A percentile compares a stretch with the other conserved stretches of the same genome.
Conservation (phyloP, 2,797 vertebrate genomes). For the Amniataba percoides region DNA sequence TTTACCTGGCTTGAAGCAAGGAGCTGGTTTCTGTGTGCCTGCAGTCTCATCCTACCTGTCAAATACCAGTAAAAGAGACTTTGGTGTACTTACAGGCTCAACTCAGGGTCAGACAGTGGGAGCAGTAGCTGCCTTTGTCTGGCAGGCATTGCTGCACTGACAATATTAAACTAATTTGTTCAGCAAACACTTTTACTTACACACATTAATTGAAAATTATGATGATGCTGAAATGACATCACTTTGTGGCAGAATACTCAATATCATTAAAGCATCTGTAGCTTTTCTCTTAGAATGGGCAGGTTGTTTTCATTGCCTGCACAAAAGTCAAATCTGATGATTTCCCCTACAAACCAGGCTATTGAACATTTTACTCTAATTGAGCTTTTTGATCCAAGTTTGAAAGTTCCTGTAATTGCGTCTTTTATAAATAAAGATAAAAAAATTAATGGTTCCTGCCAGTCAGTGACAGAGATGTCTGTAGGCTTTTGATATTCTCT, state of each 20-base stretch:
- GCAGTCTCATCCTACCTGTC: background rate
- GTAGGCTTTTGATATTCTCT: background rate
- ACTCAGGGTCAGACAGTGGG: constrained; percentile 9
- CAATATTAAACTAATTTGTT: background rate
- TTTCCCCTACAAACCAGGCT: constrained; percentile 1
- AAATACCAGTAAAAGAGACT: constrained; percentile 3
- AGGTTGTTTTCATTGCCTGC: background rate
- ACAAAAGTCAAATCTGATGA: background rate
- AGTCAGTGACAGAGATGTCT: constrained; percentile 5
- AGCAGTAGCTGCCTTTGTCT: background rate
- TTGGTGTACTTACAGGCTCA: constrained; percentile 2
- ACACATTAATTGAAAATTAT: background rate
- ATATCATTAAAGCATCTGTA: constrained; percentile 1
- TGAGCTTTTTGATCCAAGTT: constrained; percentile 26
- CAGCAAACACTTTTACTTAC: background rate
- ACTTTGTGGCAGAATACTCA: background rate
- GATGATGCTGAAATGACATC: background rate
- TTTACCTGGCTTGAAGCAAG: background rate
- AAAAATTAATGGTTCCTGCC: constrained; percentile 20
- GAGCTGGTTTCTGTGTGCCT: background rate
- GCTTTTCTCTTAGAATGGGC: background rate
- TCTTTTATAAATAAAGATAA: constrained; percentile 18
- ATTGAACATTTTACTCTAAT: constrained; percentile 1
- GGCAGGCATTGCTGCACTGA: background rate
- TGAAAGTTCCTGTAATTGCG: constrained; percentile 27